These are phyloP conservation scores for Bellardia pandia DNA, from an alignment of 2,888 invertebrate species.

Conservation along the genomic window DNA sequence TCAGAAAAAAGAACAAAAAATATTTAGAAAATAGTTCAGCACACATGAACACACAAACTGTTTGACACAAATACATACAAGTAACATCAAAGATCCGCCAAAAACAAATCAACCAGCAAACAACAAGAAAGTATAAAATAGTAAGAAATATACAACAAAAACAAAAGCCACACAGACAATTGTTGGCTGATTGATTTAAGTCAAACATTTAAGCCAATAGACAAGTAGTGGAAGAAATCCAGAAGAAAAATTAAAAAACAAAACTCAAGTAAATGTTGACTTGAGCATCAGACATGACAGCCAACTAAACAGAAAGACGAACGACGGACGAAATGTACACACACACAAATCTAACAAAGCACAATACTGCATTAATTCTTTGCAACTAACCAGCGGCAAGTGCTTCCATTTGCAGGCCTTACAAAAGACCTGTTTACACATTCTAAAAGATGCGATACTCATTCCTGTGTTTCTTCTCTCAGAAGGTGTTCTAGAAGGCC, in stretches of 20 bases:
- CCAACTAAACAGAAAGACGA: slow-evolving; percentile 8
- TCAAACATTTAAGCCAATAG: slow-evolving; percentile 33
- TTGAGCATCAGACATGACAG: slow-evolving; percentile 43
- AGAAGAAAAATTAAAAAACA: slow-evolving; percentile 3
- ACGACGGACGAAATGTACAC: not conserved
- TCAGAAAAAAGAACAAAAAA: not conserved
- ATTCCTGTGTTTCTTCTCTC: too few species aligned
- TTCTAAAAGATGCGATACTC: too few species aligned
- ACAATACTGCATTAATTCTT: slow-evolving; percentile 20
- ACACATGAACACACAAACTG: not conserved
- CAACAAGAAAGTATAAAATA: slow-evolving; percentile 6
- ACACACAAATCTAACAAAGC: slow-evolving; percentile 35
- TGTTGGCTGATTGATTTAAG: slow-evolving; percentile 56
- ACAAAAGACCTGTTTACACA: too few species aligned
- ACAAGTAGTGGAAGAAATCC: slow-evolving; percentile 1
- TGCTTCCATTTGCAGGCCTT: too few species aligned
- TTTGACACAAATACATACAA: not conserved
- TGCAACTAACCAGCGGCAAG: not conserved
- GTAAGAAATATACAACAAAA: not conserved
- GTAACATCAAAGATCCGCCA: slow-evolving; percentile 58
- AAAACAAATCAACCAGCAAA: not conserved
- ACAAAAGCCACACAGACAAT: slow-evolving; percentile 36
- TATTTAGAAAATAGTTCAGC: slow-evolving; percentile 30
- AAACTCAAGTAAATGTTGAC: slow-evolving; percentile 55
- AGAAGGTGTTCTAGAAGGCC: too few species aligned